These are phyloP conservation scores for Pterostichus madidus DNA, from an alignment of 2,888 invertebrate species.

Conservation along the genomic window DNA sequence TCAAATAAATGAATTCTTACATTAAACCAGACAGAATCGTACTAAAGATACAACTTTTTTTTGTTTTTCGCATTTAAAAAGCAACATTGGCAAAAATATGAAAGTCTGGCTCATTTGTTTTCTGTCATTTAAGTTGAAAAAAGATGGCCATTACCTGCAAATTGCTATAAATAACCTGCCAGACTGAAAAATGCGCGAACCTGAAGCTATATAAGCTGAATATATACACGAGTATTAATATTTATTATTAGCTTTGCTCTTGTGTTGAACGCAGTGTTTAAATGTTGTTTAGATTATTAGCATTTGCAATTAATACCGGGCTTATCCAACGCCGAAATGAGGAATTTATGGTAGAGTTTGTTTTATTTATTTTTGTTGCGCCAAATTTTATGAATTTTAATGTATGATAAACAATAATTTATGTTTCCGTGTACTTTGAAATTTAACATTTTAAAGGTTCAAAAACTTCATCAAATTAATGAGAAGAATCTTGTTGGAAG, in stretches of 20 bases:
- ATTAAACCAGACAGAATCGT: too few species aligned
- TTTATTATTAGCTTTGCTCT: constrained; percentile 26
- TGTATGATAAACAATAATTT: constrained; percentile 19
- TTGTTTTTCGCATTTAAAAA: constrained; percentile 6
- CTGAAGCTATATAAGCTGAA: constrained; percentile 7
- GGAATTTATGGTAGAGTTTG: constrained; percentile 21
- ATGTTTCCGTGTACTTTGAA: too few species aligned
- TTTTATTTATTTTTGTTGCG: constrained; percentile 31
- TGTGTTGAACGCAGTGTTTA: constrained; percentile 12
- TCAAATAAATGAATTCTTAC: too few species aligned
- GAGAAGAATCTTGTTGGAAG: too few species aligned
- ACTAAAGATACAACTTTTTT: neutral
- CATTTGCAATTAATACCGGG: constrained; percentile 42
- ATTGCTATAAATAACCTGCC: constrained; percentile 30
- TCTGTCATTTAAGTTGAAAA: constrained; percentile 31
- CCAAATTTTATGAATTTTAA: constrained; percentile 30
- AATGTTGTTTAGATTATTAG: constrained; percentile 38
- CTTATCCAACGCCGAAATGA: neutral
- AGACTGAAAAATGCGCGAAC: constrained; percentile 21
- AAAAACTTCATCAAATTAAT: too few species aligned
- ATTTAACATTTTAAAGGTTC: neutral
- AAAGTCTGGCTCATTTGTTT: neutral
- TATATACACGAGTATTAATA: constrained; percentile 34
- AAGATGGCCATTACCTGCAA: constrained; percentile 32
- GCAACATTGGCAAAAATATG: constrained; percentile 21